phyloP scores from a whole-genome alignment of 2,888 invertebrate genomes.

The Salticus scenicus region DNA sequence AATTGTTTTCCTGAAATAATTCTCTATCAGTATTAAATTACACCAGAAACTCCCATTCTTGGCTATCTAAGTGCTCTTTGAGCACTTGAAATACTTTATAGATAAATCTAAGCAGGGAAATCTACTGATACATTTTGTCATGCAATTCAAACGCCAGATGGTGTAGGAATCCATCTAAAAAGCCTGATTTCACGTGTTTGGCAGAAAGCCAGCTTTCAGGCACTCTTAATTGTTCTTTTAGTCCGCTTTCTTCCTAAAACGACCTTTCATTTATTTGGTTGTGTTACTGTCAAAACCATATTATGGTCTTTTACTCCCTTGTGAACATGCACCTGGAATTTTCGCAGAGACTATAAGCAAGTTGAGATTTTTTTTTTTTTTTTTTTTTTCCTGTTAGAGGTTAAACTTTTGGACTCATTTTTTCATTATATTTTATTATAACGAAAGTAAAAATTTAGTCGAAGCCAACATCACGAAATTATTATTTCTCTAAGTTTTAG shows the following conservation, averaged over 20 bases:
- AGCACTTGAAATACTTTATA: not conserved
- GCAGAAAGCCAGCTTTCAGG: constrained; percentile 23
- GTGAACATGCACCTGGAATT: not conserved
- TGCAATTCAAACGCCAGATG: constrained; percentile 22
- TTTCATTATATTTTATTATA: not conserved
- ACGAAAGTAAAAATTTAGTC: not conserved
- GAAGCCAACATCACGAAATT: constrained; percentile 10
- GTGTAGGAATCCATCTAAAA: constrained; percentile 15
- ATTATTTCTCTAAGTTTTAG: not conserved
- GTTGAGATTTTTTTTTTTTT: not conserved
- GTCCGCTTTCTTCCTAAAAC: constrained; percentile 25
- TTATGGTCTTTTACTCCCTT: not conserved
- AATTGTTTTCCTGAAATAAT: too few species aligned
- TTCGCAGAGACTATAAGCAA: not conserved
- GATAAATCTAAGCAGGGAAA: not conserved
- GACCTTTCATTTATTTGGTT: constrained; percentile 21
- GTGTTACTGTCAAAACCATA: constrained; percentile 17
- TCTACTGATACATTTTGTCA: constrained; percentile 17
- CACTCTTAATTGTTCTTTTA: constrained; percentile 25
- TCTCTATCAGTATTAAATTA: not conserved
- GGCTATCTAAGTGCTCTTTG: not conserved
- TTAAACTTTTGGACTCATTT: not conserved
- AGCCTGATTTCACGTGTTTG: constrained; percentile 27
- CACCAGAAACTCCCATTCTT: not conserved
- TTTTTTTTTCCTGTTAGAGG: not conserved